phyloP scores from a whole-genome alignment of 1,140 invertebrate species.

The Tetragnatha versicolor region DNA sequence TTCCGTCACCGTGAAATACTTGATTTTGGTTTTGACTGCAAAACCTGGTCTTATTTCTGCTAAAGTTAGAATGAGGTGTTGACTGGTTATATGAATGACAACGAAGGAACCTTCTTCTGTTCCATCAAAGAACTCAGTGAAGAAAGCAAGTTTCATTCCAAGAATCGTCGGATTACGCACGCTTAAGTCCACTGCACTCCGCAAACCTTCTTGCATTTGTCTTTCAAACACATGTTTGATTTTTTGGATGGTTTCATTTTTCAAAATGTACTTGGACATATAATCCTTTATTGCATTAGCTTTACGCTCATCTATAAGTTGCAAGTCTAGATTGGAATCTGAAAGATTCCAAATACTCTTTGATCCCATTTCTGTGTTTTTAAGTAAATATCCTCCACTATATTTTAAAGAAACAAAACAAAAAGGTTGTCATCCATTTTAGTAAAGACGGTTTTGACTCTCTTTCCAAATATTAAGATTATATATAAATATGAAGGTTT shows the following conservation, averaged over 20 bases:
- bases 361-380: no score
- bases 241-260: background rate
- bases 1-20: constrained; percentile 7
- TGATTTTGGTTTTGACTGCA: background rate
- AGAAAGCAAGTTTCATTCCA: constrained; percentile 27
- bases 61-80: background rate
- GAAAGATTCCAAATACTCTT: background rate
- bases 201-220: constrained; percentile 14
- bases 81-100: background rate
- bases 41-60: constrained; percentile 13
- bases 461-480: no score
- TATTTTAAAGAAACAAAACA: no score
- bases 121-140: constrained; percentile 36
- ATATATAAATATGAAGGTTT: no score
- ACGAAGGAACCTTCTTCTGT: constrained; percentile 18
- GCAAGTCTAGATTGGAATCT: background rate
- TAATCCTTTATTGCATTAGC: background rate
- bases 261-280: background rate
- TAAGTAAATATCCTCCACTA: no score
- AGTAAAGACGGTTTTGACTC: no score
- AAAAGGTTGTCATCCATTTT: no score
- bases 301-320: background rate
- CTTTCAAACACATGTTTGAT: constrained; percentile 9
- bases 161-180: background rate
- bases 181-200: background rate